phyloP scores from a whole-genome alignment of 2,113 vertebrate species.

The Cyrtonyx montezumae region DNA sequence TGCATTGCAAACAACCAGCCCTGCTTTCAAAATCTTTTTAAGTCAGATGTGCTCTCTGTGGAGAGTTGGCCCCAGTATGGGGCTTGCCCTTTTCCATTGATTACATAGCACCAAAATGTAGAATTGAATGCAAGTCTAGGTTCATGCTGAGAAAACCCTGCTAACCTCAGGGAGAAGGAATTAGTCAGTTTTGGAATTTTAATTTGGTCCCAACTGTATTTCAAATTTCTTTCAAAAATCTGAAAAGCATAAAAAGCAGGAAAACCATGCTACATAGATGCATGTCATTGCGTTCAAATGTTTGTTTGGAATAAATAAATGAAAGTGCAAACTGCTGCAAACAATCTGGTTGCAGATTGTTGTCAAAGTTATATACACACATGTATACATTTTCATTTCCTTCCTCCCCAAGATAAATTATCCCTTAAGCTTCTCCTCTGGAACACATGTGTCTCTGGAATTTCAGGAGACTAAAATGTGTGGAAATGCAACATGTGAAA shows the following conservation, averaged over 20 bases:
- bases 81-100: constrained; percentile 60
- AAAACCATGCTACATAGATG: background rate
- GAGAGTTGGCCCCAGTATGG: constrained; percentile 8
- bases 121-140: constrained; percentile 52
- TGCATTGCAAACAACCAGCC: background rate
- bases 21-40: constrained; percentile 22
- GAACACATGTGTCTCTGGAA: constrained; percentile 42
- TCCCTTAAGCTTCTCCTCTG: constrained; percentile 42
- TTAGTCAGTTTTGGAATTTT: constrained; percentile 46
- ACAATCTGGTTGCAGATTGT: constrained; percentile 28
- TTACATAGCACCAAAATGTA: constrained; percentile 52
- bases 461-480: constrained; percentile 38
- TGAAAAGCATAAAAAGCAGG: constrained; percentile 18
- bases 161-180: constrained; percentile 59
- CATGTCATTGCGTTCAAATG: background rate
- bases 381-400: constrained; percentile 49
- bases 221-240: constrained; percentile 39
- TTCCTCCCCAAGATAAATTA: constrained; percentile 43
- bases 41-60: constrained; percentile 31
- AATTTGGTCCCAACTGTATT: constrained; percentile 53
- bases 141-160: constrained; percentile 64
- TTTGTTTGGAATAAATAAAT: constrained; percentile 54
- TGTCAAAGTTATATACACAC: constrained; percentile 46
- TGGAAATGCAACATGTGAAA: constrained; percentile 46
- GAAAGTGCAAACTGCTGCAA: constrained; percentile 19